Conservation (phyloP, 2,888 invertebrate species). For the Eupsilia transversa region DNA sequence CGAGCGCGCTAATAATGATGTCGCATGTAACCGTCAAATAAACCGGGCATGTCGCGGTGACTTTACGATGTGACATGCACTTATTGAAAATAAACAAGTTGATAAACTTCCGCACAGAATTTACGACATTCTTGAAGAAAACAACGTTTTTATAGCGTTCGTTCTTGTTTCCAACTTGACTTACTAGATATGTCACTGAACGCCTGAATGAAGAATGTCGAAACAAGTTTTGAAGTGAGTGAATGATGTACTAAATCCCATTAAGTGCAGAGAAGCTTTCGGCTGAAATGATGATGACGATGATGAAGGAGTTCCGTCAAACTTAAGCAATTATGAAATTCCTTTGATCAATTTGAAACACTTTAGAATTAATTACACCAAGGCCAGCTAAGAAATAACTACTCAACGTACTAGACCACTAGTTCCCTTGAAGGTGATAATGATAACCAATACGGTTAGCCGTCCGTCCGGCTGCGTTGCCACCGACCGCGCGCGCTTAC, state of each 20-base stretch:
- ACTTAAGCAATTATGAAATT: neutral
- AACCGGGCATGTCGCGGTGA: slow-evolving; percentile 22
- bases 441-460: slow-evolving; percentile 56
- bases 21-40: slow-evolving; percentile 48
- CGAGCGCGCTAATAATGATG: slow-evolving; percentile 31
- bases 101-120: slow-evolving; percentile 45
- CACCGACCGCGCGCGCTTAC: slow-evolving; percentile 31
- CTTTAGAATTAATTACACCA: slow-evolving; percentile 1
- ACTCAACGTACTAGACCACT: slow-evolving; percentile 18
- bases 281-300: no score
- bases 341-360: neutral
- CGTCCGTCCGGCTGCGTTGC: slow-evolving; percentile 29
- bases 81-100: slow-evolving; percentile 58
- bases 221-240: neutral
- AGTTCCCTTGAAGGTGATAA: slow-evolving; percentile 49
- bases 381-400: slow-evolving; percentile 13
- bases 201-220: neutral
- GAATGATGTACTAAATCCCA: neutral
- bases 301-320: no score
- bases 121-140: slow-evolving; percentile 55
- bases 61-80: slow-evolving; percentile 55
- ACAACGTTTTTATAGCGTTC: slow-evolving; percentile 53
- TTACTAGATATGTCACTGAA: slow-evolving; percentile 24
- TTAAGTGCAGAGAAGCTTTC: no score
- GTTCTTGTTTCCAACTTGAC: slow-evolving; percentile 31